These are phyloP conservation scores for Dynastes tityus DNA, from an alignment of 2,888 invertebrate genomes.

Conservation along the genomic window DNA sequence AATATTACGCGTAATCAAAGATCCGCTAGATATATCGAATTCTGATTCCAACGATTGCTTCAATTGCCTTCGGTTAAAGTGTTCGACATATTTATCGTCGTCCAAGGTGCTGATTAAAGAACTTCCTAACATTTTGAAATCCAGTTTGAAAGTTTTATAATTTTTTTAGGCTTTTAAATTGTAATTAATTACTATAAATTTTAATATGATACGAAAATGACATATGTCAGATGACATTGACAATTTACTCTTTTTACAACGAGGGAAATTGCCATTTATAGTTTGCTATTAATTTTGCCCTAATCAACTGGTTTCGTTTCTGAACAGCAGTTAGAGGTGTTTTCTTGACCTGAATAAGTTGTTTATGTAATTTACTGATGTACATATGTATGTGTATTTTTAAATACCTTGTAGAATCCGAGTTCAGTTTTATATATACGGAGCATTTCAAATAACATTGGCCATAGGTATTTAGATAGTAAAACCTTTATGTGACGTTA, in stretches of 20 bases:
- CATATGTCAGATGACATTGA: conserved; percentile 2
- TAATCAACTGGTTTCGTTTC: too few species aligned
- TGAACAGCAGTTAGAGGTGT: too few species aligned
- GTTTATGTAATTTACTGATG: too few species aligned
- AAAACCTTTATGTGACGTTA: too few species aligned
- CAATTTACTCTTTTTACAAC: background rate
- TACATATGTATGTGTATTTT: too few species aligned
- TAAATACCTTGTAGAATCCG: too few species aligned
- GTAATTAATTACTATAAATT: conserved; percentile 20
- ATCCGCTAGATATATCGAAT: conserved; percentile 26
- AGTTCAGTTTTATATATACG: too few species aligned
- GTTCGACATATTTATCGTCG: conserved; percentile 5
- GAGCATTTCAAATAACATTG: too few species aligned
- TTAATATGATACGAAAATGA: conserved; percentile 4
- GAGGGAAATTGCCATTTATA: too few species aligned
- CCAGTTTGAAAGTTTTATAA: conserved; percentile 27
- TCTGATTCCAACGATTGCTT: conserved; percentile 13
- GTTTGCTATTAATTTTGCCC: too few species aligned
- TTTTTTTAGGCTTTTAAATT: conserved; percentile 26
- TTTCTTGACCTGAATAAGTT: too few species aligned
- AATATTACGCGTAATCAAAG: conserved; percentile 25
- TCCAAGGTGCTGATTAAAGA: conserved; percentile 21
- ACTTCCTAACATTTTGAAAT: conserved; percentile 42
- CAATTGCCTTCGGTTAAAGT: conserved; percentile 16
- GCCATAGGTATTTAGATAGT: too few species aligned